A percentile compares a stretch with the other conserved stretches of the same genome.
Evolutionary conservation across 2,797 vertebrate species (phyloP).

Genomic region (Momotus momota): DNA sequence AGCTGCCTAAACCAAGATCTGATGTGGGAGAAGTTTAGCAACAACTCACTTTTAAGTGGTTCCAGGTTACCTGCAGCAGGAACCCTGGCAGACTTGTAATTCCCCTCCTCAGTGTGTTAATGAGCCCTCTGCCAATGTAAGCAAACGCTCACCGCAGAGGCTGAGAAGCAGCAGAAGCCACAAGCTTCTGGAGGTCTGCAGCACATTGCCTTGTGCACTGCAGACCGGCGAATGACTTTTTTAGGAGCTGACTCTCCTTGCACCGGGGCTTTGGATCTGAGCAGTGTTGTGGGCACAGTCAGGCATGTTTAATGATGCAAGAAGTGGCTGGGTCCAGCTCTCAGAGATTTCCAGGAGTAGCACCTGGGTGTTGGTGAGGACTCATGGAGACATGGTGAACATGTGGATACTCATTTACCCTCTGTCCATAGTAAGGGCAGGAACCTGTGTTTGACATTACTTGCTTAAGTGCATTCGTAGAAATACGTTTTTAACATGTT

Average conservation of each 20-base stretch:
- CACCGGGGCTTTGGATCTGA: background rate
- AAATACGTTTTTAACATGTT: background rate
- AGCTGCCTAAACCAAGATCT: background rate
- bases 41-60: background rate
- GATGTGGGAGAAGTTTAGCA: background rate
- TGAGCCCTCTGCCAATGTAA: rapidly evolving
- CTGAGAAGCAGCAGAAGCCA: background rate
- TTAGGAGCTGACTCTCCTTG: background rate
- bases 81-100: background rate
- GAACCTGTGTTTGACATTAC: background rate
- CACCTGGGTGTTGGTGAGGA: rapidly evolving
- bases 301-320: rapidly evolving
- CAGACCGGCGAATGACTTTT: background rate
- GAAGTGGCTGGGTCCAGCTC: background rate
- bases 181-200: background rate
- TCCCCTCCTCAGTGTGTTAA: background rate
- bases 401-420: rapidly evolving
- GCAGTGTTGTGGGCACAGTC: rapidly evolving
- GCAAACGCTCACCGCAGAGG: rapidly evolving
- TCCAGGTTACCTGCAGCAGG: background rate
- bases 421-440: background rate
- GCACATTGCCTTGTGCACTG: rapidly evolving
- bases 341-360: background rate
- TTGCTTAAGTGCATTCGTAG: background rate
- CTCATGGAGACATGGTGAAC: rapidly evolving